Conservation (phyloP, 2,888 invertebrate species). For the Anarsia innoxiella region DNA sequence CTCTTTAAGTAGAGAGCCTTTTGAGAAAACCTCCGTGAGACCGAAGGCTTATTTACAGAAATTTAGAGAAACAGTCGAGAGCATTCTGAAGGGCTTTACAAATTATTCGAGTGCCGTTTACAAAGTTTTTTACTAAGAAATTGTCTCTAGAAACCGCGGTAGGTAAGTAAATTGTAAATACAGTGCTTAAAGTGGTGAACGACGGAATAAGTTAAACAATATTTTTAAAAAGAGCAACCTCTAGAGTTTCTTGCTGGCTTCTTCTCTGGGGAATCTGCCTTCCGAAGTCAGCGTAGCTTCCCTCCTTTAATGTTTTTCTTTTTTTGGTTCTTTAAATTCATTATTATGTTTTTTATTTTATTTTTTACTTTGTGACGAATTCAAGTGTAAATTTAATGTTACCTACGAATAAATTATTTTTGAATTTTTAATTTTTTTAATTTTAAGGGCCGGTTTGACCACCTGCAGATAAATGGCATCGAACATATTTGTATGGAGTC, state of each 20-base stretch:
- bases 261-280: no score
- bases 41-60: constrained; percentile 6
- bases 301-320: no score
- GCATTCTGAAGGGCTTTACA: constrained; percentile 1
- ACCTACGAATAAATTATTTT: no score
- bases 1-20: constrained; percentile 6
- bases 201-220: constrained; percentile 16
- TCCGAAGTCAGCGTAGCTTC: no score
- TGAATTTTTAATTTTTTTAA: no score
- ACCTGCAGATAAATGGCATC: no score
- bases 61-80: neutral
- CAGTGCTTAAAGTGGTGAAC: constrained; percentile 15
- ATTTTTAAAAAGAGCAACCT: no score
- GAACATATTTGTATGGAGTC: no score
- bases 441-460: no score
- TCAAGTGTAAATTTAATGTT: no score
- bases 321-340: neutral
- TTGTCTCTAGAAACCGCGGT: constrained; percentile 14
- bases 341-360: neutral
- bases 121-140: constrained; percentile 17
- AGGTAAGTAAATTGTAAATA: constrained; percentile 19
- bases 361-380: no score
- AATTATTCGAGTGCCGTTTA: constrained; percentile 10
- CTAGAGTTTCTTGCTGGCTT: no score
- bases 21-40: constrained; percentile 1